Percentiles rank a stretch among this genome's conserved stretches.
Conservation (phyloP, 2,888 invertebrate genomes). For the Acheta domesticus region DNA sequence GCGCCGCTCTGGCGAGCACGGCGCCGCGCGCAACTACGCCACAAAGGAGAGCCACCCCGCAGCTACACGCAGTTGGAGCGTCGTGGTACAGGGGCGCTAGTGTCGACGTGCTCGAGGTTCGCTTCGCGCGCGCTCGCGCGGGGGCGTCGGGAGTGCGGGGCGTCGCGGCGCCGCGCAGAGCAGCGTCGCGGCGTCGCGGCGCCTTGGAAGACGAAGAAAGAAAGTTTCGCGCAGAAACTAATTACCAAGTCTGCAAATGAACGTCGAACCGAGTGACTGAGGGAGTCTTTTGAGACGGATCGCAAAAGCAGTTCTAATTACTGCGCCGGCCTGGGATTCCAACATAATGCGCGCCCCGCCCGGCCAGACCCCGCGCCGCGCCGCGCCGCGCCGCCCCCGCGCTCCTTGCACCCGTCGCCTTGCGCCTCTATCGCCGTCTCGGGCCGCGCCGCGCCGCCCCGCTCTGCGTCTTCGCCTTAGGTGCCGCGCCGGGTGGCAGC, state of each 20-base stretch:
- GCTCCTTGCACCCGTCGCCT: background rate
- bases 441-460: too few species aligned
- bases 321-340: background rate
- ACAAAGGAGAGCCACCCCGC: background rate
- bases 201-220: conserved; percentile 8
- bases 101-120: background rate
- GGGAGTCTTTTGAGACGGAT: conserved; percentile 7
- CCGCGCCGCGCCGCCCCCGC: background rate
- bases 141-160: too few species aligned
- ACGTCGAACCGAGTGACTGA: conserved; percentile 10
- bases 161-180: too few species aligned
- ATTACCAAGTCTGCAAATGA: conserved; percentile 18
- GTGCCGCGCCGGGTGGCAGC: too few species aligned
- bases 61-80: background rate
- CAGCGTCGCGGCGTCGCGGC: background rate
- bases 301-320: conserved; percentile 5
- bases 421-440: background rate
- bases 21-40: background rate
- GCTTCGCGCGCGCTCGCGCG: background rate
- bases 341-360: background rate
- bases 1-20: background rate
- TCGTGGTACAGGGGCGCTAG: background rate
- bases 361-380: background rate
- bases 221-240: conserved; percentile 1
- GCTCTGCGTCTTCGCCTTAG: too few species aligned